Evolutionary conservation across 2,888 invertebrate species (phyloP).

Genomic region (Caenorhabditis sp.): DNA sequence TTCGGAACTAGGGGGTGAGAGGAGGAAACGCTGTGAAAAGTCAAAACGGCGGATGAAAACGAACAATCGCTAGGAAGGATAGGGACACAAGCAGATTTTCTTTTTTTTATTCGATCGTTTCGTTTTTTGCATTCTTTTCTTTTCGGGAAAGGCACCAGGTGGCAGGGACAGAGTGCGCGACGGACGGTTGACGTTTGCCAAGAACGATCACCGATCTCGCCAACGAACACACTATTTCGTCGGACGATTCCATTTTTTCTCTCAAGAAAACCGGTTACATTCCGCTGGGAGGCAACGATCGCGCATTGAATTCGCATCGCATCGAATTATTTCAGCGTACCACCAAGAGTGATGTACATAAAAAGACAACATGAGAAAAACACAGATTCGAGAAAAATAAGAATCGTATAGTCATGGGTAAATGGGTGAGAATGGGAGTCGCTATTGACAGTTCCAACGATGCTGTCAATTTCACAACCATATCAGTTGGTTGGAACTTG

Average conservation of each 20-base stretch:
- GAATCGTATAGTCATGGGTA: slow-evolving; percentile 1
- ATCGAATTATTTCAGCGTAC: slow-evolving; percentile 2
- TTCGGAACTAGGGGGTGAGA: slow-evolving; percentile 3
- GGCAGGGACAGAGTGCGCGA: slow-evolving; percentile 59
- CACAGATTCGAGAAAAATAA: not conserved
- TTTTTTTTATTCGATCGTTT: not conserved
- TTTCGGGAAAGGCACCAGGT: slow-evolving; percentile 40
- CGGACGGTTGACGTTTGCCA: slow-evolving; percentile 59
- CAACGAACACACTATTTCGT: slow-evolving; percentile 39
- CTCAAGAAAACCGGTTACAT: slow-evolving; percentile 49
- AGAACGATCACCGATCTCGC: slow-evolving; percentile 35
- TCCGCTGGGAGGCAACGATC: slow-evolving; percentile 20
- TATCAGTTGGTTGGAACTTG: not conserved
- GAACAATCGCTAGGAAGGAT: not conserved
- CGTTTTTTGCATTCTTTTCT: not conserved
- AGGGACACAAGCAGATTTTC: not conserved
- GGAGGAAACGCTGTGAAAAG: not conserved
- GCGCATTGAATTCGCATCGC: slow-evolving; percentile 13
- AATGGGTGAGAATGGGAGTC: not conserved
- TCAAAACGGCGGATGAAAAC: not conserved
- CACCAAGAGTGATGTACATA: not conserved
- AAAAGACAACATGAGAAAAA: not conserved
- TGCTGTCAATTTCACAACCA: slow-evolving; percentile 14
- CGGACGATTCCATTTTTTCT: slow-evolving; percentile 30
- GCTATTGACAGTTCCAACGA: slow-evolving; percentile 7